These are phyloP conservation scores for Melinaea marsaeus DNA, from an alignment of 2,888 invertebrate genomes.

Conservation along the genomic window DNA sequence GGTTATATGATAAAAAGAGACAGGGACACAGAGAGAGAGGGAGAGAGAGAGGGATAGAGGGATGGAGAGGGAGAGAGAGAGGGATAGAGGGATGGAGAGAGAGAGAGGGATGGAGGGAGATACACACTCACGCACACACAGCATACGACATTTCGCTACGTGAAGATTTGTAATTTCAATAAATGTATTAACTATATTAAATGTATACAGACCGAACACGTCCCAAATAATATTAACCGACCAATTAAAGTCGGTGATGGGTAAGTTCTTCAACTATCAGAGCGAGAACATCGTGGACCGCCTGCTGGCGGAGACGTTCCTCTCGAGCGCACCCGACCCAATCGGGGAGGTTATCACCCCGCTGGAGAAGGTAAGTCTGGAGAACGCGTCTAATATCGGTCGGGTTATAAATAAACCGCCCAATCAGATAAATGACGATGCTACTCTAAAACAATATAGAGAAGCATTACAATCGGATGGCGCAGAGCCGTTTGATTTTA, in stretches of 20 bases:
- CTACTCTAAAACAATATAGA: slow-evolving; percentile 48
- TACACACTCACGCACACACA: too few relatives aligned
- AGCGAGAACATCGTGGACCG: slow-evolving; percentile 44
- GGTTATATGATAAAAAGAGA: too few relatives aligned
- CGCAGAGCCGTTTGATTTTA: slow-evolving; percentile 30
- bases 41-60: too few relatives aligned
- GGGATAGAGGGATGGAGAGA: too few relatives aligned
- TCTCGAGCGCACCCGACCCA: slow-evolving; percentile 43
- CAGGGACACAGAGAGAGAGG: too few relatives aligned
- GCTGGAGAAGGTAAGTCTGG: slow-evolving; percentile 45
- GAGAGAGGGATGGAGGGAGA: too few relatives aligned
- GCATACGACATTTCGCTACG: not conserved
- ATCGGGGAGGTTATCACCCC: slow-evolving; percentile 49
- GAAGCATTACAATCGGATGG: slow-evolving; percentile 42
- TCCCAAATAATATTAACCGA: slow-evolving; percentile 41
- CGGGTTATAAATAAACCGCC: slow-evolving; percentile 38
- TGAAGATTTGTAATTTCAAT: not conserved
- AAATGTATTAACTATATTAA: not conserved
- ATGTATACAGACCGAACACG: slow-evolving; percentile 37
- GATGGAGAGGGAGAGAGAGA: too few relatives aligned
- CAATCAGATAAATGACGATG: slow-evolving; percentile 34
- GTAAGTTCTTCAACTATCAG: slow-evolving; percentile 40
- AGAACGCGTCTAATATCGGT: slow-evolving; percentile 42
- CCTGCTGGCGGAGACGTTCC: slow-evolving; percentile 46
- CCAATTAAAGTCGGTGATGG: slow-evolving; percentile 39